Percentiles rank a stretch among this genome's conserved stretches.
Evolutionary conservation across 1,140 invertebrate species (phyloP).

Genomic region (Helicoverpa zea): DNA sequence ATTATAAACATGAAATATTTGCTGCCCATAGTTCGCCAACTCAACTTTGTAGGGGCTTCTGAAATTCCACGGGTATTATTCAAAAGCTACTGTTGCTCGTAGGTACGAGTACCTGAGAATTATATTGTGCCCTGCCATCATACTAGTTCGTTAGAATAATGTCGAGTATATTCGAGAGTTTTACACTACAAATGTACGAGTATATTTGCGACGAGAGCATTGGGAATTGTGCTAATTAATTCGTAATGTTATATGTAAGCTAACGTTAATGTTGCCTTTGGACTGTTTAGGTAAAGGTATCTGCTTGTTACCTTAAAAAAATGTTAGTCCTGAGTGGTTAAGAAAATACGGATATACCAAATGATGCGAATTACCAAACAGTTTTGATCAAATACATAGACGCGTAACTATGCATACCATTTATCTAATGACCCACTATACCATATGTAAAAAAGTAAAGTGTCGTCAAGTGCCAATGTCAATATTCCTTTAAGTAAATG

Average conservation of each 20-base stretch:
- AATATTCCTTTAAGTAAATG: conserved; percentile 6
- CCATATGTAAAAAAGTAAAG: neutral
- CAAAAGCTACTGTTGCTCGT: conserved; percentile 39
- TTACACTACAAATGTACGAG: neutral
- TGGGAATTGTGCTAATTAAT: neutral
- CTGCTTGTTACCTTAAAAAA: too few species aligned
- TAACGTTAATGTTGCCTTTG: neutral
- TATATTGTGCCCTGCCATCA: conserved; percentile 5
- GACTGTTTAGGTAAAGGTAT: neutral
- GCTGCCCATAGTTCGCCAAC: conserved; percentile 60
- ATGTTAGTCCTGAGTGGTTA: too few species aligned
- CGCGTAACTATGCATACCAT: neutral
- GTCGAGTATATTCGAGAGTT: conserved; percentile 8
- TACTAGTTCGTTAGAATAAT: conserved; percentile 2
- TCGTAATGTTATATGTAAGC: neutral
- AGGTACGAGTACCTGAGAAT: conserved; percentile 5
- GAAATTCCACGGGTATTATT: conserved; percentile 54
- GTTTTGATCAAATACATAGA: neutral
- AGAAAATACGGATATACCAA: too few species aligned
- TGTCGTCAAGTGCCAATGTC: conserved; percentile 8
- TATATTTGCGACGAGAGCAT: neutral
- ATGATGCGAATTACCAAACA: neutral
- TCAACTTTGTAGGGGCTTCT: conserved; percentile 48
- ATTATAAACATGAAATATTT: conserved; percentile 66
- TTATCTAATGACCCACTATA: neutral